Base-by-base conservation (phyloP, 2,113 vertebrate species). In the Lophochroa leadbeateri region DNA sequence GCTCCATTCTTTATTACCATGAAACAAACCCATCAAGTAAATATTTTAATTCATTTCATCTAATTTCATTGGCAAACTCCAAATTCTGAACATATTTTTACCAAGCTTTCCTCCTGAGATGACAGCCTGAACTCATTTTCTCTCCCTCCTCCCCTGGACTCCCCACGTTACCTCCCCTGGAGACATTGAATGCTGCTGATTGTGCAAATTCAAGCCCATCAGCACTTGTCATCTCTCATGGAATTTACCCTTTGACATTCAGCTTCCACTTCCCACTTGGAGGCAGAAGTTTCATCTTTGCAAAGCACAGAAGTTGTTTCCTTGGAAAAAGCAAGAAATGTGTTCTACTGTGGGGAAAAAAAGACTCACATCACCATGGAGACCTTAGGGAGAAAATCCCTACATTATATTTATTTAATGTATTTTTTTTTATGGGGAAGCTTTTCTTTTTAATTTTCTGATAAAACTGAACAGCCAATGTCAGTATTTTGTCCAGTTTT, bases 41-140 rank as follows among this genome's bases (percentile, higher is more conserved):
- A 97, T 96, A 97, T 96, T 97, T 96, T 61, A 98, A 95, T 63
- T 55, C 90, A 63, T 52, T 95, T 94, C 92, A 96, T 58, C 92
- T 95, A 97, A 88, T 95, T 96, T 95, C 28, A 72, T 84, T 89
- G 61, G 47, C 58, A 80, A 63, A 74, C 83, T 92, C 58, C 90
- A 82, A 94, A 92, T 88, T 80, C 78, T 91, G 72, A 87, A 63
- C 91, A 79, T 83, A 91, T 78, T 97, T 97, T 95, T 94, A 88
- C 83, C 74, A 93, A 65, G 43, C 85, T 75, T 95, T 97, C 90
- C 92, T 94, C 83, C 92, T 68, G 76, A 52, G 52, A 78, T 77
- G 68, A 86, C 88, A 75, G 60, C 60, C 88, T 86, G 65, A 69
- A 78, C 55, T 86, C 23, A 0, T 92, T 92, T 93, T 75, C 44